phyloP scores from a whole-genome alignment of 1,140 invertebrate genomes.

The Drosophila bocki region DNA sequence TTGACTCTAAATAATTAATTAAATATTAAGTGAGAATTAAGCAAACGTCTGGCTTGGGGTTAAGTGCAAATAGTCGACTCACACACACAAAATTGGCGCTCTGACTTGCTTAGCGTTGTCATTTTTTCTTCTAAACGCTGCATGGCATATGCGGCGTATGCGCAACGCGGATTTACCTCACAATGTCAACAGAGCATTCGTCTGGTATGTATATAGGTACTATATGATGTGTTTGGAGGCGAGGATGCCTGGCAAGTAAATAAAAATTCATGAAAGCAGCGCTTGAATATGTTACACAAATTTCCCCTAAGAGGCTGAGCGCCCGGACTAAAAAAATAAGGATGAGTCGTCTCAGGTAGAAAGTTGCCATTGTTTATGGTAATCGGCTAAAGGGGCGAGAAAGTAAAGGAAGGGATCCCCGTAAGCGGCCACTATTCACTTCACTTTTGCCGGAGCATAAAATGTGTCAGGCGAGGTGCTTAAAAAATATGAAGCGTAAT shows the following conservation, averaged over 20 bases:
- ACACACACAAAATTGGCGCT: constrained; percentile 44
- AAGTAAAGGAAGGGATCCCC: not conserved
- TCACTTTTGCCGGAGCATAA: constrained; percentile 58
- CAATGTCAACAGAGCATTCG: constrained; percentile 66
- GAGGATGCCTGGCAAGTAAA: constrained; percentile 55
- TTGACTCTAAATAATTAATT: not conserved
- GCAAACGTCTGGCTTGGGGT: constrained; percentile 10
- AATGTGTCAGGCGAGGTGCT: constrained; percentile 76
- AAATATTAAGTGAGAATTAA: constrained; percentile 1
- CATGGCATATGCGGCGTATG: constrained; percentile 65
- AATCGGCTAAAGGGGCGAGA: constrained; percentile 24
- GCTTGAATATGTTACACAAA: constrained; percentile 62
- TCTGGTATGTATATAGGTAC: constrained; percentile 32
- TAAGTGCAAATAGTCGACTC: constrained; percentile 45
- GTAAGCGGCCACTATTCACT: constrained; percentile 66
- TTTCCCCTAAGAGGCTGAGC: constrained; percentile 42
- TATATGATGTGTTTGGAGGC: constrained; percentile 14
- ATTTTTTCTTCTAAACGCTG: constrained; percentile 24
- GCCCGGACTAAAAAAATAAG: constrained; percentile 22
- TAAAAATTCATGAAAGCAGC: constrained; percentile 59
- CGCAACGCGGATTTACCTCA: constrained; percentile 70
- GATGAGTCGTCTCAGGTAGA: constrained; percentile 50
- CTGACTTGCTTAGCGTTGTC: constrained; percentile 34
- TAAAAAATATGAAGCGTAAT: constrained; percentile 60
- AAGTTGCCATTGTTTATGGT: constrained; percentile 66